Conservation (phyloP, 2,113 vertebrate genomes). For the Aegypius monachus region DNA sequence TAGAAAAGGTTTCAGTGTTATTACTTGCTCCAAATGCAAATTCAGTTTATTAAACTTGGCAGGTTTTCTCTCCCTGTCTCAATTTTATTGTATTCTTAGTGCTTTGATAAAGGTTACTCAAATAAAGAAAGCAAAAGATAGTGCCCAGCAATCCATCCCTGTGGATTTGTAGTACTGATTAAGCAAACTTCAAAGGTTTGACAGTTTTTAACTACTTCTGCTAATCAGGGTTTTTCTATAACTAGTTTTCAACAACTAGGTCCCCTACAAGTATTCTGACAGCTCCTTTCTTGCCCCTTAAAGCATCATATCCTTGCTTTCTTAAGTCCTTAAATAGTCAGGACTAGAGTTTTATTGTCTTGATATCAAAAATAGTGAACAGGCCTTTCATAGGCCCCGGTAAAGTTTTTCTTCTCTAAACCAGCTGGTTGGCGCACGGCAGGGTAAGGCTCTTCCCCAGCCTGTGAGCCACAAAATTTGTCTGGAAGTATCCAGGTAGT, state of each 20-base stretch:
- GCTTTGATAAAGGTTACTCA: neutral
- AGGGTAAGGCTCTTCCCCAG: neutral
- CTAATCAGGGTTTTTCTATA: neutral
- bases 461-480: neutral
- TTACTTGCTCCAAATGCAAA: neutral
- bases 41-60: neutral
- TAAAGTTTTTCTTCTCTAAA: neutral
- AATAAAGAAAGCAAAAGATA: neutral
- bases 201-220: neutral
- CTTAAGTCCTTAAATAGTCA: neutral
- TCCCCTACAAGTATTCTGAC: neutral
- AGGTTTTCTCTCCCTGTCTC: neutral
- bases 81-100: neutral
- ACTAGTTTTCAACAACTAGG: neutral
- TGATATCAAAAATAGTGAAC: neutral
- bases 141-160: neutral
- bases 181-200: neutral
- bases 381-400: neutral
- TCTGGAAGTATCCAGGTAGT: neutral
- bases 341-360: neutral
- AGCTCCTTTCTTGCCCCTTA: neutral
- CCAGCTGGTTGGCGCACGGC: fast-evolving
- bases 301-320: neutral
- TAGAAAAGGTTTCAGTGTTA: neutral
- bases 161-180: neutral